A percentile compares a stretch with the other conserved stretches of the same genome.
These are phyloP conservation scores for Malacosoma neustria DNA, from an alignment of 2,888 invertebrate species.

Conservation along the genomic window DNA sequence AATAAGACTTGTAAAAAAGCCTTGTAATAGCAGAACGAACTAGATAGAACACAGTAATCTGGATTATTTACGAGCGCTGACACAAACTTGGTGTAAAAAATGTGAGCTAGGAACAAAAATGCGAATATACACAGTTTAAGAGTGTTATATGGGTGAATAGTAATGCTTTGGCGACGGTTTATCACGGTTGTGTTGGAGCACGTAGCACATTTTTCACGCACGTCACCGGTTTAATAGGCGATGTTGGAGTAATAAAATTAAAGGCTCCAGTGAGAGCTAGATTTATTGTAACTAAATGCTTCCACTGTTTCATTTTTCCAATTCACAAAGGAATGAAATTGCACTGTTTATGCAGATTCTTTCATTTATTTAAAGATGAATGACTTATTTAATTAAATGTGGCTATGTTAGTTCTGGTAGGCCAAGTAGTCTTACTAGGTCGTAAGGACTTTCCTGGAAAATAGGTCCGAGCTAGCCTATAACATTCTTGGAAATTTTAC, in stretches of 20 bases:
- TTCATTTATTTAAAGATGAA: too few species aligned
- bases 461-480: too few species aligned
- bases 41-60: background rate
- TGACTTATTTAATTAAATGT: too few species aligned
- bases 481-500: too few species aligned
- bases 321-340: background rate
- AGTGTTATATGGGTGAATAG: slow-evolving; percentile 3
- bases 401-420: too few species aligned
- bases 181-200: slow-evolving; percentile 9
- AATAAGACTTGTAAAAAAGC: too few species aligned
- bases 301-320: background rate
- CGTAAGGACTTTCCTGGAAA: too few species aligned
- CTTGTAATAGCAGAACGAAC: too few species aligned
- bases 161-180: slow-evolving; percentile 7
- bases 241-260: slow-evolving; percentile 33
- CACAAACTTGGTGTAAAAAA: background rate
- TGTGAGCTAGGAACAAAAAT: slow-evolving; percentile 3
- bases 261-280: slow-evolving; percentile 28
- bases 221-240: slow-evolving; percentile 19
- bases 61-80: background rate
- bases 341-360: too few species aligned
- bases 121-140: background rate
- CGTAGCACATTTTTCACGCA: slow-evolving; percentile 11
- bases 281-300: slow-evolving; percentile 21
- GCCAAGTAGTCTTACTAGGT: too few species aligned